Evolutionary conservation across 1,140 invertebrate genomes (phyloP).

Genomic region (Mycetomoellerius zeteki): DNA sequence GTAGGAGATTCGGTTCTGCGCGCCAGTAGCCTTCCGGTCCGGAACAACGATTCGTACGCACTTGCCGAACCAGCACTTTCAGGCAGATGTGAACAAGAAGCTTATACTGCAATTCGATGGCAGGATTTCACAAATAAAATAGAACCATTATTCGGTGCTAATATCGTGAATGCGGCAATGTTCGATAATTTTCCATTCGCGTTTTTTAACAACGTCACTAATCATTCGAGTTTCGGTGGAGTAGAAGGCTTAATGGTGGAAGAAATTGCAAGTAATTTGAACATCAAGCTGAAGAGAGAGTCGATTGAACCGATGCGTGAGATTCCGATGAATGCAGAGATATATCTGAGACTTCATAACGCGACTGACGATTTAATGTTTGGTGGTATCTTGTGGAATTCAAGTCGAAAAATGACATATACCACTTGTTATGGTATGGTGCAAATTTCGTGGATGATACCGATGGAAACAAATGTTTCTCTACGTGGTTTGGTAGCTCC

Average conservation of each 20-base stretch:
- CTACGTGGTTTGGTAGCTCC: conserved; percentile 79
- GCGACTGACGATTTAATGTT: conserved; percentile 76
- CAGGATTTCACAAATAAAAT: conserved; percentile 43
- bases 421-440: conserved; percentile 79
- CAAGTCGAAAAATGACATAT: conserved; percentile 66
- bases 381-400: conserved; percentile 77
- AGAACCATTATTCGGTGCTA: conserved; percentile 60
- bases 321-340: conserved; percentile 14
- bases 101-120: conserved; percentile 28
- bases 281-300: conserved; percentile 62
- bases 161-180: conserved; percentile 69
- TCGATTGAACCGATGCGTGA: conserved; percentile 57
- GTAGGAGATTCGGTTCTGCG: conserved; percentile 65
- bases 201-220: not conserved
- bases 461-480: conserved; percentile 74
- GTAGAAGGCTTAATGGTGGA: conserved; percentile 40
- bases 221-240: conserved; percentile 71
- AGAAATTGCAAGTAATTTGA: conserved; percentile 63
- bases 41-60: conserved; percentile 44
- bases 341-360: conserved; percentile 21
- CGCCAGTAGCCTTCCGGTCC: conserved; percentile 73
- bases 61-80: conserved; percentile 67
- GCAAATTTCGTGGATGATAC: conserved; percentile 80
- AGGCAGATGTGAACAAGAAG: conserved; percentile 66
- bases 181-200: conserved; percentile 77